Conservation (phyloP, 2,888 invertebrate species). For the Nomada ruficornis region DNA sequence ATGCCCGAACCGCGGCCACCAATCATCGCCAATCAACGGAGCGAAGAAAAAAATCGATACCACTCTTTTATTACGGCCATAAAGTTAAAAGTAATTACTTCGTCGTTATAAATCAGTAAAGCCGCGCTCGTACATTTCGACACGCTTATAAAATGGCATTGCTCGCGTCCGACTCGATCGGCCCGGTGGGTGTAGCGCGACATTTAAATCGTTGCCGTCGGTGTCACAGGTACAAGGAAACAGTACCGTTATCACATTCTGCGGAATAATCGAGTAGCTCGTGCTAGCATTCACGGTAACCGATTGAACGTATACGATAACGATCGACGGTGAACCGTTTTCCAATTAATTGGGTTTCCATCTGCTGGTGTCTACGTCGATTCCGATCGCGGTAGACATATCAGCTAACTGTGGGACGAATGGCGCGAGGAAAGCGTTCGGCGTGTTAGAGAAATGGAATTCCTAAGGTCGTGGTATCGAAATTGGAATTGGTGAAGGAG, state of each 20-base stretch:
- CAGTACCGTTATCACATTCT: constrained; percentile 58
- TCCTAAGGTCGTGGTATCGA: background rate
- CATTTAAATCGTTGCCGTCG: constrained; percentile 53
- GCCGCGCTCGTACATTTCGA: background rate
- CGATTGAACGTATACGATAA: background rate
- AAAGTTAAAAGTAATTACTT: constrained; percentile 16
- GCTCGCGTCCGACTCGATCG: constrained; percentile 16
- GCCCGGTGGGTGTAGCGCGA: constrained; percentile 37
- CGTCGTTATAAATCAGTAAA: background rate
- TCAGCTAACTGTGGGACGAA: too few species aligned
- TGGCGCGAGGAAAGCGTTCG: background rate
- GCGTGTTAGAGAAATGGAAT: background rate
- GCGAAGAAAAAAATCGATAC: background rate
- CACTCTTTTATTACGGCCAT: background rate
- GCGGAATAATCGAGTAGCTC: constrained; percentile 47
- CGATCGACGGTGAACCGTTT: background rate
- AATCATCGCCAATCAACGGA: background rate
- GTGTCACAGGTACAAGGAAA: constrained; percentile 58
- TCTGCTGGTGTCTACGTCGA: background rate
- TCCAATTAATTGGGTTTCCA: background rate
- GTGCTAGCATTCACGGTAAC: background rate
- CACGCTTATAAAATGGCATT: constrained; percentile 20
- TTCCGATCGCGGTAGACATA: background rate
- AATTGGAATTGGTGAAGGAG: background rate
- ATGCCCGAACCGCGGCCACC: background rate